Percentiles rank a stretch among this genome's conserved stretches.
Evolutionary conservation across 2,113 vertebrate genomes (phyloP).

Genomic region (Phaethornis superciliosus): DNA sequence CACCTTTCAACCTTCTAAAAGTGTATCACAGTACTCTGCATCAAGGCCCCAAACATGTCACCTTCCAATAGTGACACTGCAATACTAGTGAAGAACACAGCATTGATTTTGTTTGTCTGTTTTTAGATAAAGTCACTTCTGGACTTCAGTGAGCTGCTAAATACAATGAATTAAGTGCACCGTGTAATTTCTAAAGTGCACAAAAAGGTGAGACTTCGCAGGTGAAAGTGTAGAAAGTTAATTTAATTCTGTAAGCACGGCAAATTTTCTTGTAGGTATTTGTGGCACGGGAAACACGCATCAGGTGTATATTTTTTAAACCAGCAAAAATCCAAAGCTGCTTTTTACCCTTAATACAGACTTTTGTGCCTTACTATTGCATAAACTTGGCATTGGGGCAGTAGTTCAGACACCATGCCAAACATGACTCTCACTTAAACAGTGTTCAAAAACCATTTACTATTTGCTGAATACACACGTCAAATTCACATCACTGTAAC

Average conservation of each 20-base stretch:
- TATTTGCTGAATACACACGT: conserved; percentile 36
- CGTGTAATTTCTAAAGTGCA: background rate
- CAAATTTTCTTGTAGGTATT: background rate
- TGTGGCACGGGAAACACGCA: background rate
- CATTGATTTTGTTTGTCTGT: background rate
- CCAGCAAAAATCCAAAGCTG: background rate
- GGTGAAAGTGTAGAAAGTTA: background rate
- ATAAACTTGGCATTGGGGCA: conserved; percentile 27
- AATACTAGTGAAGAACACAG: accelerated
- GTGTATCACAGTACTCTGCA: background rate
- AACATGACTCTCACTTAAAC: conserved; percentile 47
- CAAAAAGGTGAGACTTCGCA: background rate
- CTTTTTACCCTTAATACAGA: background rate
- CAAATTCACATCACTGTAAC: background rate
- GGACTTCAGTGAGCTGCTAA: background rate
- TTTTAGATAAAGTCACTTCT: background rate
- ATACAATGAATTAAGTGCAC: background rate
- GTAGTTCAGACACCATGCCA: conserved; percentile 26
- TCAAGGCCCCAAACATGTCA: background rate
- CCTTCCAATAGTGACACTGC: accelerated
- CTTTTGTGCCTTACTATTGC: background rate
- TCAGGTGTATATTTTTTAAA: background rate
- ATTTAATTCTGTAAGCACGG: background rate
- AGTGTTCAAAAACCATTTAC: conserved; percentile 22
- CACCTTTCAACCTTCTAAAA: background rate